Evolutionary conservation across 2,888 invertebrate genomes (phyloP), one percentile per base, ranked within the genome.

Genomic region (Chalcosyrphus nemorum): DNA sequence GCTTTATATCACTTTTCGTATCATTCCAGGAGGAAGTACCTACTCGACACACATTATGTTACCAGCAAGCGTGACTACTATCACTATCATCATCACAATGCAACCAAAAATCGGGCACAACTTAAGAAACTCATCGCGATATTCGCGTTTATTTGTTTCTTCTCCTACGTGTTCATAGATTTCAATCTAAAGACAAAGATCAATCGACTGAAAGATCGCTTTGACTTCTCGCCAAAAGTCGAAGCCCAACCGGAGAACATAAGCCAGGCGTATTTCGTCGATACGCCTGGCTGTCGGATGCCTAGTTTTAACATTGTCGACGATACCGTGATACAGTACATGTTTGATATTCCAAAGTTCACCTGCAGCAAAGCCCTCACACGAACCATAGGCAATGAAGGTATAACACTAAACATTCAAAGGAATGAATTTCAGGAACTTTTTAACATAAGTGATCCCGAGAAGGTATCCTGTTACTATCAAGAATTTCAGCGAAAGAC

Each of bases 261-360:
- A 6, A 90, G 87, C 1, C 88, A 89, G 76, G 89, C 91, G 4
- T 91, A 91, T 72, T 91, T 91, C 50, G 89, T 91, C 15, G 89
- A 91, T 61, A 90, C 91, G 2, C 88, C 89, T 1, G 91, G 91
- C 45, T 91, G 91, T 72, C 90, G 91, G 1, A 92, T 92, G 90
- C 92, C 91, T 9, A 89, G 88, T 72, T 91, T 92, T 61, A 89
- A 90, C 32, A 87, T 90, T 19, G 86, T 88, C 19, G 90, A 91
- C 75, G 89, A 89, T 17, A 89, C 88, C 50, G 88, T 92, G 17
- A 77, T 89, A 1, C 89, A 91, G 75, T 91, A 89, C 43, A 88
- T 91, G 88, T 89, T 86, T 63, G 88, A 88, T 38, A 88, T 89
- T 0, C 86, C 86, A 29, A 87, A 88, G 2, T 88, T 89, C 32